phyloP scores from a whole-genome alignment of 2,888 invertebrate species.

The Volucella inflata region DNA sequence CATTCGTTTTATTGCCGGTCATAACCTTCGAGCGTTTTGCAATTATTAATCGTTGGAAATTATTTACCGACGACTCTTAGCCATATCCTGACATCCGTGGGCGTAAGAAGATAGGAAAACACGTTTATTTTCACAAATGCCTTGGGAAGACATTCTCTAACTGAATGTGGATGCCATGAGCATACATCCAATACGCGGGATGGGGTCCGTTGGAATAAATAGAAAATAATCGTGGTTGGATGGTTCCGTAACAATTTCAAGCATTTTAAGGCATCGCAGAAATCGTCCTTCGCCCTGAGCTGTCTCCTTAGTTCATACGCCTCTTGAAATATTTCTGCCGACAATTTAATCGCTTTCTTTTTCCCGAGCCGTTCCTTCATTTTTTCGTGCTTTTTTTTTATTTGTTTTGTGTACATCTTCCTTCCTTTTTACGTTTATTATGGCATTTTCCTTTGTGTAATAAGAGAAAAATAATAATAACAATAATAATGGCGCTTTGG shows the following conservation, averaged over 20 bases:
- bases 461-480: constrained; percentile 69
- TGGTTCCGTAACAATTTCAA: constrained; percentile 45
- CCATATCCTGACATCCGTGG: background rate
- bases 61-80: constrained; percentile 22
- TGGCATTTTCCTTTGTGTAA: constrained; percentile 60
- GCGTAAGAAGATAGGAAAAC: too few species aligned
- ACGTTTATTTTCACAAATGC: too few species aligned
- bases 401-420: constrained; percentile 4
- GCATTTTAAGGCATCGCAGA: constrained; percentile 33
- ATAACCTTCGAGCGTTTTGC: constrained; percentile 26
- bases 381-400: background rate
- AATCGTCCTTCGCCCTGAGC: constrained; percentile 18
- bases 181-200: background rate
- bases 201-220: constrained; percentile 40
- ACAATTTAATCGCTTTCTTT: constrained; percentile 53
- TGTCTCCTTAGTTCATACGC: too few species aligned
- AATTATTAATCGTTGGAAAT: constrained; percentile 54
- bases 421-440: background rate
- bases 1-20: constrained; percentile 24
- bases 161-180: too few species aligned
- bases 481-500: constrained; percentile 60
- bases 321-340: constrained; percentile 49
- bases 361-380: background rate
- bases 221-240: constrained; percentile 39
- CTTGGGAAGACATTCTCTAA: too few species aligned